Base-by-base conservation (phyloP, 2,888 invertebrate species). In the Notodonta ziczac region DNA sequence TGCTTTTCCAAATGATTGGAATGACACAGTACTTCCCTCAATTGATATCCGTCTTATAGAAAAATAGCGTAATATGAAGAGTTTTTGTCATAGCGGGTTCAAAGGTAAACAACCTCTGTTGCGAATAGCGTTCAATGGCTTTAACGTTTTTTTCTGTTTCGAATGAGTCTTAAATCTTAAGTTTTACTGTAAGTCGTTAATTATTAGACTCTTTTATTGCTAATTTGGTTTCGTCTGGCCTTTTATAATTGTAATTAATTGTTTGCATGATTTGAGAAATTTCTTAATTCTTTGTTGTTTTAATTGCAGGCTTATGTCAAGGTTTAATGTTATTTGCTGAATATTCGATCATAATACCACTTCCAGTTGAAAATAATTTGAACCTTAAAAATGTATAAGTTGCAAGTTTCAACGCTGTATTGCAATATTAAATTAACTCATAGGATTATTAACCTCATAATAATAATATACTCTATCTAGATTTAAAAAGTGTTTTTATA, bases 41-140 rank as follows among this genome's bases (percentile, higher is more conserved):
- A 40, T 55, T 55, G 55, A 40, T 55, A 55, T 55, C 39, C 40
- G 55, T 13, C 14, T 39, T 39, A 54, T 39, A 54, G 54, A 54
- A 39, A 44, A 54, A 54, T 44, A 1, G 24, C 24, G 44, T 10
- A 24, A 24, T 55, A 14, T 16, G 42, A 24, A 44, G 63, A 57
- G 24, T 67, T 64, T 59, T 63, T 64, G 77, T 75, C 76, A 78
- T 72, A 60, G 70, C 62, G 74, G 74, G 82, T 82, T 85, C 78
- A 81, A 76, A 83, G 84, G 83, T 76, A 71, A 84, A 84, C 63
- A 83, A 83, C 83, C 82, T 76, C 63, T 46, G 63, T 66, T 67
- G 62, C 60, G 67, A 65, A 68, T 77, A 70, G 73, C 76, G 81
- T 80, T 80, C 76, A 78, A 73, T 78, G 84, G 80, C 83, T 80